phyloP scores from a whole-genome alignment of 2,797 vertebrate genomes.

The Sorex maritimensis region DNA sequence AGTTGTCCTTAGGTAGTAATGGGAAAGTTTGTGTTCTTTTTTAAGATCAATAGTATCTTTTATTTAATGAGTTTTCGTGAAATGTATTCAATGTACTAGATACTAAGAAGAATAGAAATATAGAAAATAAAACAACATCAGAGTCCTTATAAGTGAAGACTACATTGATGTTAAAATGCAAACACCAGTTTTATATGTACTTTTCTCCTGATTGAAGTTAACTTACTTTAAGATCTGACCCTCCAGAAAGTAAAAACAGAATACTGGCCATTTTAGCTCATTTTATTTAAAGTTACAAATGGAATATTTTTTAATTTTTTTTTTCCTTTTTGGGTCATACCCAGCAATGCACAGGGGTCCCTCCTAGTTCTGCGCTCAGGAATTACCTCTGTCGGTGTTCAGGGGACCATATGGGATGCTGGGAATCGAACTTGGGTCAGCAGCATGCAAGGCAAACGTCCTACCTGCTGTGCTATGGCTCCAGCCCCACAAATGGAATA shows the following conservation, averaged over 20 bases:
- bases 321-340: too few species aligned
- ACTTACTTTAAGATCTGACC: conserved; percentile 39
- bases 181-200: not conserved
- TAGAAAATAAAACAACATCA: not conserved
- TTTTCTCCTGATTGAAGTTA: conserved; percentile 48
- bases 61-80: not conserved
- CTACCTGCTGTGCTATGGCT: too few species aligned
- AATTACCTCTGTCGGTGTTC: too few species aligned
- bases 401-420: too few species aligned
- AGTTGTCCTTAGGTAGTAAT: conserved; percentile 7
- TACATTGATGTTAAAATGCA: conserved; percentile 6
- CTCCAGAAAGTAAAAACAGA: conserved; percentile 58
- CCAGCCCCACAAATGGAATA: not conserved
- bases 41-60: conserved; percentile 16
- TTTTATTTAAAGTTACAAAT: conserved; percentile 35
- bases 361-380: too few species aligned
- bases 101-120: not conserved
- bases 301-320: conserved; percentile 30
- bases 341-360: too few species aligned
- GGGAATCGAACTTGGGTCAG: too few species aligned
- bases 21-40: not conserved
- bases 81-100: not conserved
- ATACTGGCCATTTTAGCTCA: conserved; percentile 19
- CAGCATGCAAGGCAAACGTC: too few species aligned
- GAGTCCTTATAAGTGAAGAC: conserved; percentile 15